Percentiles rank a stretch among this genome's conserved stretches.
Evolutionary conservation across 2,888 invertebrate genomes (phyloP).

Genomic region (Panorpa germanica): DNA sequence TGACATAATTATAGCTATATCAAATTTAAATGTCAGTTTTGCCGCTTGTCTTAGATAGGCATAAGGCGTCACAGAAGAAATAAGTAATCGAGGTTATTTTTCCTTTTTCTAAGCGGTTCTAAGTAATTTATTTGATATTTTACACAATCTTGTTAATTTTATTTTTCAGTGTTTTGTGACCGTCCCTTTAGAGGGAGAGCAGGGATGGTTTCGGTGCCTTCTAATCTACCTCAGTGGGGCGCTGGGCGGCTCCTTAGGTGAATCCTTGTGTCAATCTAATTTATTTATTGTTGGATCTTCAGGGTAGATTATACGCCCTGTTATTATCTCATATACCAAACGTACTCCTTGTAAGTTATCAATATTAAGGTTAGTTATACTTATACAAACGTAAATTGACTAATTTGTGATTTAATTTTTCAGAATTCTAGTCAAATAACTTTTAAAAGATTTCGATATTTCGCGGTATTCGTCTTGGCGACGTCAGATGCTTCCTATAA

Average conservation of each 20-base stretch:
- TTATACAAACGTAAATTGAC: slow-evolving; percentile 8
- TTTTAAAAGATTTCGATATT: slow-evolving; percentile 29
- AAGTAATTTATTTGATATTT: too few species aligned
- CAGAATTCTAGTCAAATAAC: slow-evolving; percentile 27
- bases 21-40: too few species aligned
- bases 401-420: slow-evolving; percentile 14
- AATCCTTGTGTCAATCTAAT: slow-evolving; percentile 51
- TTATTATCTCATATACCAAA: slow-evolving; percentile 75
- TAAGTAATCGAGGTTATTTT: too few species aligned
- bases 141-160: too few species aligned
- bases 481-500: too few species aligned
- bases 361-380: slow-evolving; percentile 1
- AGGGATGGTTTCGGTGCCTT: slow-evolving; percentile 51
- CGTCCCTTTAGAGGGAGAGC: slow-evolving; percentile 43
- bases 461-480: slow-evolving; percentile 38
- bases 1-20: too few species aligned
- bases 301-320: slow-evolving; percentile 76
- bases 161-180: slow-evolving; percentile 24
- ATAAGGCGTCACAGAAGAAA: too few species aligned
- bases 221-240: slow-evolving; percentile 58
- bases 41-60: too few species aligned
- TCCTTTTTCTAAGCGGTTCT: too few species aligned
- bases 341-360: slow-evolving; percentile 39
- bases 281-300: slow-evolving; percentile 74
- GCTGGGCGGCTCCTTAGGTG: slow-evolving; percentile 54